These are phyloP conservation scores for Malurus melanocephalus DNA, from an alignment of 2,113 vertebrate species.

Conservation along the genomic window DNA sequence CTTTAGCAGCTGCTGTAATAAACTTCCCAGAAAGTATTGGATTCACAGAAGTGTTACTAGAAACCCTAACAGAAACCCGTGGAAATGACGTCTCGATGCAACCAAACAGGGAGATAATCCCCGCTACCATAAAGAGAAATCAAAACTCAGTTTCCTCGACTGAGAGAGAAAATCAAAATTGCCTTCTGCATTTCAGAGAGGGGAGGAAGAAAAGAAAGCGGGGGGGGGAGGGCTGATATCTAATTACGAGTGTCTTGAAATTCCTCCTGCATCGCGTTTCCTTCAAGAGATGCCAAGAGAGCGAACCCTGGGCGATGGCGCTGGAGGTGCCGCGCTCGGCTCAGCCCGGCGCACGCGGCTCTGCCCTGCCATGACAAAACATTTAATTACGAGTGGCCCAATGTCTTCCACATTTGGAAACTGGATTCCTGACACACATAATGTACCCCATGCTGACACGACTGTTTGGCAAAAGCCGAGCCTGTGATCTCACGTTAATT, in stretches of 20 bases:
- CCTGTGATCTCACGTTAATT: constrained; percentile 71
- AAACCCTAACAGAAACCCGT: neutral
- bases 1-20: constrained; percentile 36
- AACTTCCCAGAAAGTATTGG: constrained; percentile 45
- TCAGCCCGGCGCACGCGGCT: constrained; percentile 21
- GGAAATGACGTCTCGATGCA: neutral
- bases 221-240: neutral
- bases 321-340: constrained; percentile 49
- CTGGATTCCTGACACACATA: constrained; percentile 49
- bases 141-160: neutral
- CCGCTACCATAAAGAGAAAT: neutral
- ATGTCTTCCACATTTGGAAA: constrained; percentile 48
- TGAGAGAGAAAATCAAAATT: constrained; percentile 33
- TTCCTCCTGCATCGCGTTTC: constrained; percentile 62
- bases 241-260: constrained; percentile 69
- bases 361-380: constrained; percentile 52
- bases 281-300: constrained; percentile 69
- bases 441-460: constrained; percentile 49
- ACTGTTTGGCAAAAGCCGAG: constrained; percentile 52
- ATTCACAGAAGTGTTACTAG: constrained; percentile 6
- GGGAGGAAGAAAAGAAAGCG: neutral
- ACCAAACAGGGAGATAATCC: constrained; percentile 11
- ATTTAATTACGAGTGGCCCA: constrained; percentile 29
- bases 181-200: neutral
- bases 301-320: constrained; percentile 17